Conservation (phyloP, 2,888 invertebrate genomes). For the Leptopilina drosophilae region DNA sequence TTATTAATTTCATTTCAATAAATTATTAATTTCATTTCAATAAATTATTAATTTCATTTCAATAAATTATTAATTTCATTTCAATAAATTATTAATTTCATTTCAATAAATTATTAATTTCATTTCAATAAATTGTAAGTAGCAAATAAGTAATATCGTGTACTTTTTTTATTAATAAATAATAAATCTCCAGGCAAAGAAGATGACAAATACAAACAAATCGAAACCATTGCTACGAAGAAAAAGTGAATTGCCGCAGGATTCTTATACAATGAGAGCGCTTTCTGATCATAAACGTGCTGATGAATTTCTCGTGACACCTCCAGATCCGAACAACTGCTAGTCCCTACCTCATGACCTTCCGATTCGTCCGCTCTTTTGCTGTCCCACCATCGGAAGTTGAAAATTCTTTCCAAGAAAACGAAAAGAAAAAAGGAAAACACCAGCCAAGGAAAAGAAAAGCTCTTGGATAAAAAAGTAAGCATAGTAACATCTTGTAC, state of each 20-base stretch:
- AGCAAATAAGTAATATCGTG: too few species aligned
- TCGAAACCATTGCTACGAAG: conserved; percentile 93
- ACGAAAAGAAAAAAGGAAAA: neutral
- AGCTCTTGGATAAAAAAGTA: conserved; percentile 48
- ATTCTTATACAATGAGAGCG: conserved; percentile 93
- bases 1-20: too few species aligned
- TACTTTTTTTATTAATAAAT: neutral
- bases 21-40: too few species aligned
- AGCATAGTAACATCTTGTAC: neutral
- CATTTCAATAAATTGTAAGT: too few species aligned
- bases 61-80: too few species aligned
- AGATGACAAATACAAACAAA: conserved; percentile 76
- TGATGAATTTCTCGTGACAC: conserved; percentile 92
- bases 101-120: too few species aligned
- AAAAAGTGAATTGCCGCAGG: conserved; percentile 97
- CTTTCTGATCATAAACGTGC: conserved; percentile 94
- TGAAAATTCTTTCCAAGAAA: conserved; percentile 59
- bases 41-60: too few species aligned
- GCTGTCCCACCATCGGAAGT: conserved; percentile 71
- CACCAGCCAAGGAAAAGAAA: conserved; percentile 30
- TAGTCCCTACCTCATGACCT: conserved; percentile 80
- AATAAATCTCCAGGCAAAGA: conserved; percentile 62
- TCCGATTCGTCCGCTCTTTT: conserved; percentile 72
- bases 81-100: too few species aligned
- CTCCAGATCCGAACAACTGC: conserved; percentile 92